phyloP scores from a whole-genome alignment of 2,113 vertebrate species.

The Megalops atlanticus region DNA sequence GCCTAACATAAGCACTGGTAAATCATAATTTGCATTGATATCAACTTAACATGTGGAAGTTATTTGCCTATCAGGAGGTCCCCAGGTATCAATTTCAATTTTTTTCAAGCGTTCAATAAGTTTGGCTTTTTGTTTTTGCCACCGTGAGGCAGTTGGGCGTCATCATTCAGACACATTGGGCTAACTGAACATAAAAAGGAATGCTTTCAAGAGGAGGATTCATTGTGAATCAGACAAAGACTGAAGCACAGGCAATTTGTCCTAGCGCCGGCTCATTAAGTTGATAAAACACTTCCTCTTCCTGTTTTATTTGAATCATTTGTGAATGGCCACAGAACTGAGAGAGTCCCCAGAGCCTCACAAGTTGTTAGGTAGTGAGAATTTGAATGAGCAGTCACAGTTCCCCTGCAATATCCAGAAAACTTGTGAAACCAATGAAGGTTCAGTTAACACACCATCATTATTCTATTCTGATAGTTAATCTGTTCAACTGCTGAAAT shows the following conservation, averaged over 20 bases:
- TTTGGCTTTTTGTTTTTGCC: not conserved
- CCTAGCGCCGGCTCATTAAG: constrained; percentile 5
- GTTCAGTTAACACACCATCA: not conserved
- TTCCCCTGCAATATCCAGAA: not conserved
- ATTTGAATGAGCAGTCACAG: not conserved
- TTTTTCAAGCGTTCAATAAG: not conserved
- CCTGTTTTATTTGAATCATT: constrained; percentile 5
- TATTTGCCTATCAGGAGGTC: not conserved
- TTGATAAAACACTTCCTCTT: constrained; percentile 11
- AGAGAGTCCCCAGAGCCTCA: not conserved
- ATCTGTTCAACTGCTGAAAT: not conserved
- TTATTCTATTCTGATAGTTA: not conserved
- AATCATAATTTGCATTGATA: not conserved
- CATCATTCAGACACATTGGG: not conserved
- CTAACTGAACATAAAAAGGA: not conserved
- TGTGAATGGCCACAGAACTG: not conserved
- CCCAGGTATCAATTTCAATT: not conserved
- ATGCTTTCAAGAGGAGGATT: not conserved
- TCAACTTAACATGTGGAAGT: not conserved
- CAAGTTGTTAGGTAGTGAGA: not conserved
- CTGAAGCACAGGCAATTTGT: constrained; percentile 9
- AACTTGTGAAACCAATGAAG: not conserved
- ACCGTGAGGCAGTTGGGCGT: not conserved
- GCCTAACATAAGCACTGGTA: not conserved
- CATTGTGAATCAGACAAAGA: constrained; percentile 6